Conservation (phyloP, 2,797 vertebrate species). For the Eulemur mongoz region DNA sequence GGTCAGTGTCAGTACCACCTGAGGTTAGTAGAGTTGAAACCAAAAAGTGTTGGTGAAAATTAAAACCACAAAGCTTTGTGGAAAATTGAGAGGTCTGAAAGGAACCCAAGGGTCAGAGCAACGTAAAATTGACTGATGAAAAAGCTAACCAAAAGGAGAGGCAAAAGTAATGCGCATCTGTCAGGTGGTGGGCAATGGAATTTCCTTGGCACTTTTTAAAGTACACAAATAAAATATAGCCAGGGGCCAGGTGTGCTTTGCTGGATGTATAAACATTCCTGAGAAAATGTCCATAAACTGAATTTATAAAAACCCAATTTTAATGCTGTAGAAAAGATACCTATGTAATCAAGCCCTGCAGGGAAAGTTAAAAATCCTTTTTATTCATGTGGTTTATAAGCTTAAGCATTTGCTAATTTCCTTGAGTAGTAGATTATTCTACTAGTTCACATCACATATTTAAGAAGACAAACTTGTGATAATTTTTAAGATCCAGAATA, state of each 20-base stretch:
- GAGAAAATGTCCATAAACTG: background rate
- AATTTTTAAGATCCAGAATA: slow-evolving; percentile 20
- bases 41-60: slow-evolving; percentile 24
- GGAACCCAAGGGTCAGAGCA: background rate
- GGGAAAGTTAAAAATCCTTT: background rate
- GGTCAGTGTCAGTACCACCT: background rate
- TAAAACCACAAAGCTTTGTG: slow-evolving; percentile 12
- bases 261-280: slow-evolving; percentile 7
- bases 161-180: background rate
- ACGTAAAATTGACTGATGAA: background rate
- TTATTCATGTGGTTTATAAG: background rate
- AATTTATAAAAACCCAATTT: background rate
- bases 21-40: background rate
- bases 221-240: slow-evolving; percentile 16
- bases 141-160: background rate
- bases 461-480: slow-evolving; percentile 15
- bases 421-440: background rate
- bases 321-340: slow-evolving; percentile 43
- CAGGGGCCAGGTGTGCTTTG: background rate
- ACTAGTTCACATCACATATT: background rate
- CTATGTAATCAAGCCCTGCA: background rate
- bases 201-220: slow-evolving; percentile 51
- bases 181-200: background rate
- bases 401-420: slow-evolving; percentile 3
- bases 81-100: slow-evolving; percentile 1